Evolutionary conservation across 2,888 invertebrate genomes (phyloP).

Genomic region (Latrodectus elegans): DNA sequence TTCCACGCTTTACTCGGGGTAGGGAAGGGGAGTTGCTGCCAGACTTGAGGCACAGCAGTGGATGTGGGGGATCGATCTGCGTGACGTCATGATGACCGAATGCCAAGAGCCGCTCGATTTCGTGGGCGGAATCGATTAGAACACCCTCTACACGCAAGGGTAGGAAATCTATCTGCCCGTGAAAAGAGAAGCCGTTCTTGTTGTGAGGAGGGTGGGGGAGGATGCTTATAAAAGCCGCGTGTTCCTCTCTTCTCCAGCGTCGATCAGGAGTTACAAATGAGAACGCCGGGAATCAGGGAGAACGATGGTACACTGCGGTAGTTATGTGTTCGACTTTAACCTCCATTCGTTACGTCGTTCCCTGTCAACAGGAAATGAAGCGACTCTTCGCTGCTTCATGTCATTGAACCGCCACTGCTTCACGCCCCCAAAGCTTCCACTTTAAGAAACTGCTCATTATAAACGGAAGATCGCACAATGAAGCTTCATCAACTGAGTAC

Average conservation of each 20-base stretch:
- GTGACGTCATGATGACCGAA: constrained; percentile 30
- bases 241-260: background rate
- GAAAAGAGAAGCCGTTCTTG: background rate
- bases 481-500: too few relatives aligned
- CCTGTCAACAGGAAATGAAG: constrained; percentile 2
- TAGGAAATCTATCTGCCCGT: background rate
- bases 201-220: constrained; percentile 8
- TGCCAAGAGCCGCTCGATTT: constrained; percentile 15
- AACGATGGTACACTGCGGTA: background rate
- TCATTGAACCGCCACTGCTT: background rate
- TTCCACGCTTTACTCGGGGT: background rate
- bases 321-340: background rate
- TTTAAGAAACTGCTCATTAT: too few relatives aligned
- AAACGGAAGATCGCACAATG: too few relatives aligned
- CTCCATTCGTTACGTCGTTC: background rate
- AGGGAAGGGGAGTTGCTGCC: constrained; percentile 4
- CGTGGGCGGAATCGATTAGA: constrained; percentile 28
- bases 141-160: background rate
- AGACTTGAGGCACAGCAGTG: background rate
- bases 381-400: background rate
- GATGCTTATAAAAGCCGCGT: background rate
- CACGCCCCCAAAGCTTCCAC: background rate
- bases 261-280: constrained; percentile 6
- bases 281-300: background rate
- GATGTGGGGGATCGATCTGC: constrained; percentile 4